Conservation (phyloP, 2,888 invertebrate genomes). For the Protula sp. region DNA sequence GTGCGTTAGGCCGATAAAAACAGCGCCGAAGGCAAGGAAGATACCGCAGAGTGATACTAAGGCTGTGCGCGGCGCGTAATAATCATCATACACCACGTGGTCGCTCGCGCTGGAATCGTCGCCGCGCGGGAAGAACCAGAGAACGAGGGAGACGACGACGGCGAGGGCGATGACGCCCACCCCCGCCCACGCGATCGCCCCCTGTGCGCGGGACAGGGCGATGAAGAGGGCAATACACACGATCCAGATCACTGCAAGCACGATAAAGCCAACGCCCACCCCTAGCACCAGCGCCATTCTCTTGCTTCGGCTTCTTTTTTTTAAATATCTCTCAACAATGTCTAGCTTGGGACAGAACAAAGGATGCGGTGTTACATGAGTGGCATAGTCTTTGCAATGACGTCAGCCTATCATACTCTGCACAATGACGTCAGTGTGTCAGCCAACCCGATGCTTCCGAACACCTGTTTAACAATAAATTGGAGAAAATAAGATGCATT, state of each 20-base stretch:
- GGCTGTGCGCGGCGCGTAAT: constrained; percentile 13
- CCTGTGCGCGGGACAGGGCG: constrained; percentile 35
- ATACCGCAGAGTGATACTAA: constrained; percentile 18
- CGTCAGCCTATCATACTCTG: too few species aligned
- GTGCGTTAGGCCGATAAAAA: constrained; percentile 7
- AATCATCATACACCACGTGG: constrained; percentile 15
- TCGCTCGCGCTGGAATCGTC: not conserved
- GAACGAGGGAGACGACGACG: constrained; percentile 19
- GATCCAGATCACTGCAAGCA: constrained; percentile 39
- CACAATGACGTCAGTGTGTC: too few species aligned
- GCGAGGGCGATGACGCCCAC: constrained; percentile 11
- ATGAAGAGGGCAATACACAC: constrained; percentile 33
- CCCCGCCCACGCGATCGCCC: constrained; percentile 22
- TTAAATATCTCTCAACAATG: too few species aligned
- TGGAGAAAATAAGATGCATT: too few species aligned
- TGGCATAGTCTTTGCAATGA: too few species aligned
- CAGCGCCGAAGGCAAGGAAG: constrained; percentile 12
- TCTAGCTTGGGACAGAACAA: too few species aligned
- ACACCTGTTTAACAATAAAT: too few species aligned
- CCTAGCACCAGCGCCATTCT: constrained; percentile 33
- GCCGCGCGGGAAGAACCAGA: constrained; percentile 22
- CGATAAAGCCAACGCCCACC: constrained; percentile 39
- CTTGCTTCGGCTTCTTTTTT: too few species aligned
- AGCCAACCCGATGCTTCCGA: too few species aligned
- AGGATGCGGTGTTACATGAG: too few species aligned